phyloP scores from a whole-genome alignment of 1,140 invertebrate species.

The Camponotus pennsylvanicus region DNA sequence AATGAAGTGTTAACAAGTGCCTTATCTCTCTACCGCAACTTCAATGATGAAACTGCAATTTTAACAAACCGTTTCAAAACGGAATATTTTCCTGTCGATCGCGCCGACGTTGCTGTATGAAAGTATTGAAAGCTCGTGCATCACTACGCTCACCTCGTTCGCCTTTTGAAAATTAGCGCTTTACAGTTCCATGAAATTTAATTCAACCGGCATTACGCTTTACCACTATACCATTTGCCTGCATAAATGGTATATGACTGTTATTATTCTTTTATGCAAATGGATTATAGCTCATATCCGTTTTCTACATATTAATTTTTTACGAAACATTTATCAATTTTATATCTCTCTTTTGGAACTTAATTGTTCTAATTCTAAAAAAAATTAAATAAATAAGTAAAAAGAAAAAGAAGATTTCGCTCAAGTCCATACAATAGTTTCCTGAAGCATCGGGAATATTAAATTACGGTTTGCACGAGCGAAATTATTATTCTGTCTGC shows the following conservation, averaged over 20 bases:
- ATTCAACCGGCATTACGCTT: slow-evolving; percentile 8
- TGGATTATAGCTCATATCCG: not conserved
- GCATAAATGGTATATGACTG: not conserved
- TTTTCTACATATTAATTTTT: not conserved
- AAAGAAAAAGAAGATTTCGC: not conserved
- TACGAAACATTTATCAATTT: slow-evolving; percentile 31
- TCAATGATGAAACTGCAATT: slow-evolving; percentile 29
- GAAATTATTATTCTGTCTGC: slow-evolving; percentile 11
- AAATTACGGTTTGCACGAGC: slow-evolving; percentile 43
- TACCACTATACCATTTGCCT: not conserved
- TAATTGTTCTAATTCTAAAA: slow-evolving; percentile 32
- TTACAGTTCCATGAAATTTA: slow-evolving; percentile 21
- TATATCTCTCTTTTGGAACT: not conserved
- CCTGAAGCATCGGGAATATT: slow-evolving; percentile 19
- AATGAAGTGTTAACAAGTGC: slow-evolving; percentile 39
- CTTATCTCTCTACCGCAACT: slow-evolving; percentile 39
- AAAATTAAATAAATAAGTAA: not conserved
- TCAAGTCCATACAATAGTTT: not conserved
- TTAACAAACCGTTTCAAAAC: not conserved
- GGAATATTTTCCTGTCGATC: slow-evolving; percentile 23
- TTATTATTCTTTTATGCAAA: slow-evolving; percentile 13
- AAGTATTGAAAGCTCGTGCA: slow-evolving; percentile 27
- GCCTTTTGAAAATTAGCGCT: slow-evolving; percentile 42
- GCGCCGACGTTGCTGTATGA: not conserved
- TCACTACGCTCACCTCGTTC: not conserved